Evolutionary conservation across 1,140 invertebrate species (phyloP).

Genomic region (Philopotamus ludificatus): DNA sequence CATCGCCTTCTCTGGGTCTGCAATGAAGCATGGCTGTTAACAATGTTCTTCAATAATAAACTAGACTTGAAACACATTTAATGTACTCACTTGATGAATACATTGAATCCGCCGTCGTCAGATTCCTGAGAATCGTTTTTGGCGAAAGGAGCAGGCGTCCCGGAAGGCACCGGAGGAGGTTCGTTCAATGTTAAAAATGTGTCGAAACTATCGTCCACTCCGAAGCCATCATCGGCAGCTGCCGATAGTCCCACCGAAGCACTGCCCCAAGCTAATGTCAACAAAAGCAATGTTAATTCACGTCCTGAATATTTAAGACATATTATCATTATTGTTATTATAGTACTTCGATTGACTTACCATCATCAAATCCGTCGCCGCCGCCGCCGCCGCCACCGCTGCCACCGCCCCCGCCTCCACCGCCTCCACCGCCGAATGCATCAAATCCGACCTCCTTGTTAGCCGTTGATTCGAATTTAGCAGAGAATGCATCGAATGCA

Average conservation of each 20-base stretch:
- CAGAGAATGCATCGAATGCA: slow-evolving; percentile 80
- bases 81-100: slow-evolving; percentile 70
- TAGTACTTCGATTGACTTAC: slow-evolving; percentile 40
- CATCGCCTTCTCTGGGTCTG: slow-evolving; percentile 62
- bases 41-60: background rate
- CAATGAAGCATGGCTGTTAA: slow-evolving; percentile 42
- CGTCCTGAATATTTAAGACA: background rate
- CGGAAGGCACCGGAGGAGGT: slow-evolving; percentile 64
- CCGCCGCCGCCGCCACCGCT: slow-evolving; percentile 22
- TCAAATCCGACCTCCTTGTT: slow-evolving; percentile 51
- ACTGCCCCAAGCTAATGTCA: slow-evolving; percentile 60
- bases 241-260: slow-evolving; percentile 45
- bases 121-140: slow-evolving; percentile 72
- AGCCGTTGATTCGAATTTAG: slow-evolving; percentile 73
- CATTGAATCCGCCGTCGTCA: slow-evolving; percentile 74
- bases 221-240: slow-evolving; percentile 60
- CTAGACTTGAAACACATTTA: background rate
- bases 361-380: slow-evolving; percentile 44
- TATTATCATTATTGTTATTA: background rate
- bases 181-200: slow-evolving; percentile 79
- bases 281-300: background rate
- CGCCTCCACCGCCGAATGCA: slow-evolving; percentile 50
- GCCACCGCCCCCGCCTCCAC: slow-evolving; percentile 32
- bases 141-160: slow-evolving; percentile 57
- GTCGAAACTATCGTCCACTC: slow-evolving; percentile 73